Evolutionary conservation across 92 coral and sea anemone species (phyloP).

Genomic region (Epizoanthus stellaris): DNA sequence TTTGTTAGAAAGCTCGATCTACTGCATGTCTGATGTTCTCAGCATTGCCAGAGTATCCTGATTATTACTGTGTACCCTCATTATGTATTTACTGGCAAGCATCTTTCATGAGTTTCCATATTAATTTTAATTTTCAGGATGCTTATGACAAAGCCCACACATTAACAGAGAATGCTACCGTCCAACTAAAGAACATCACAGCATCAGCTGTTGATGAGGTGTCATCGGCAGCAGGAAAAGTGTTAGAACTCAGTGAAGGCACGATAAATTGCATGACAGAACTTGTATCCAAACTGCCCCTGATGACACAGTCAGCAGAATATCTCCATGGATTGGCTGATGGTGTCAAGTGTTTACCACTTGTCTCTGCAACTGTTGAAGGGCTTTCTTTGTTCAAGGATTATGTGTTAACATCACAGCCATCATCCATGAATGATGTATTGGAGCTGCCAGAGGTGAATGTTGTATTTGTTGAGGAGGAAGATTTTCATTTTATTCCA

Average conservation of each 20-base stretch:
- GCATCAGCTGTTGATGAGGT: constrained; percentile 17
- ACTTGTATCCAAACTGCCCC: background rate
- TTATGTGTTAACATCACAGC: constrained; percentile 13
- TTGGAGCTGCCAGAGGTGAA: constrained; percentile 17
- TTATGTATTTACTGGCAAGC: too few relatives aligned
- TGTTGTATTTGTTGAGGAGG: constrained; percentile 28
- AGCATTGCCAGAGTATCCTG: too few relatives aligned
- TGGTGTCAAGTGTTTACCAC: background rate
- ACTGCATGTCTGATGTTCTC: too few relatives aligned
- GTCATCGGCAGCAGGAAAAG: background rate
- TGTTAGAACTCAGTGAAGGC: constrained; percentile 7
- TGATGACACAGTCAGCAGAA: constrained; percentile 15
- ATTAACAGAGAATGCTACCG: background rate
- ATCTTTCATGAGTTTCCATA: too few relatives aligned
- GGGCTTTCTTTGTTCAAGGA: constrained; percentile 1
- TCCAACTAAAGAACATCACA: background rate
- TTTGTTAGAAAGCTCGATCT: too few relatives aligned
- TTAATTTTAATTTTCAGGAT: constrained; percentile 5
- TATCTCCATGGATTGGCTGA: constrained; percentile 1
- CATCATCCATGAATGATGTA: background rate
- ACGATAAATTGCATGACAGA: constrained; percentile 13
- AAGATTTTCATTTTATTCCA: constrained; percentile 37
- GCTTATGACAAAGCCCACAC: background rate
- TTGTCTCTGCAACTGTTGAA: constrained; percentile 13
- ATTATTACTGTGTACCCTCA: too few relatives aligned